Base-by-base conservation (phyloP, 2,113 vertebrate genomes). In the Thryonomys swinderianus region DNA sequence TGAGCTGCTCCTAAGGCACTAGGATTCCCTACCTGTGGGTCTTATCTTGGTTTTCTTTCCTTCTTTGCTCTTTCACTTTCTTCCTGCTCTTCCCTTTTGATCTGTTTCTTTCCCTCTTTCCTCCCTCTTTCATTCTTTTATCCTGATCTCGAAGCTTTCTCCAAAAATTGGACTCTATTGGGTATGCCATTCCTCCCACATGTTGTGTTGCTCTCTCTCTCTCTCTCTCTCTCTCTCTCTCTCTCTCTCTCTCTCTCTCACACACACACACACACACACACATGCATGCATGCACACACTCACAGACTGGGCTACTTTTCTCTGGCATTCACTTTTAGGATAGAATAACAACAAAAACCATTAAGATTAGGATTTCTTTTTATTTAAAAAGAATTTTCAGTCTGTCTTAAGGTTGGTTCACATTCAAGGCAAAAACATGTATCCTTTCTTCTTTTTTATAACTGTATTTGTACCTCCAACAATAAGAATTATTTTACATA, bases 331-430 rank as follows among this genome's bases (percentile, higher is more conserved):
- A 59, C 62, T 93, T 91, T 57, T 32, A 55, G 73, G 37, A 23
- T n/a, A 76, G 74, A 84, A 80, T 7, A 66, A 78, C 9, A 80
- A 30, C 4, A 55, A 85, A 95, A 80, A 61, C 2, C 2, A 20
- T 25, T 32, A 5, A 81, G 48, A 34, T 40, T 13, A 5, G 40
- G 6, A 76, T 40, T 66, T 74, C 30, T 59, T 85, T 66, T 66
- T n/a, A 27, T 82, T 76, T 88, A 59, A 93, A 94, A 93, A 87
- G 13, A 74, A 30, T 18, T 94, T 86, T 4, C 12, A 87, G 51
- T 76, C 51, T 78, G 1, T 83, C 82, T 83, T 66, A 5, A 92
- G 62, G 27, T 37, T 88, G 57, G 11, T 80, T 67, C 17, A 74
- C 12, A 40, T 51, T 71, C 71, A 55, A 23, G 7, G 11, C n/a